A percentile compares a stretch with the other conserved stretches of the same genome.
Conservation (phyloP, 2,888 invertebrate genomes). For the Campaea margaritaria region DNA sequence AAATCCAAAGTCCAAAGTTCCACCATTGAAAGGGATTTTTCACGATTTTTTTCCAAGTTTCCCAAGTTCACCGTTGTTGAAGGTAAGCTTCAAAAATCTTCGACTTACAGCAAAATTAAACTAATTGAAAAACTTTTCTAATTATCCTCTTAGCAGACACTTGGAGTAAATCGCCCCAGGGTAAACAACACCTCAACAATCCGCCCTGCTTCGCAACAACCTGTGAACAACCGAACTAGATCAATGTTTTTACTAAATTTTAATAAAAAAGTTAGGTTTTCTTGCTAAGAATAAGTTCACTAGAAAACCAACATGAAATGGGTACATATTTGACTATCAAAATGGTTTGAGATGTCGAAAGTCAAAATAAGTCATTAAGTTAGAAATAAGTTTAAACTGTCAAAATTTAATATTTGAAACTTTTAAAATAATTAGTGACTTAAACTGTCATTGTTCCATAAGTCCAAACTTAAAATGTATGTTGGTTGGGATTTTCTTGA, state of each 20-base stretch:
- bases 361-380: too few species aligned
- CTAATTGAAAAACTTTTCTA: constrained; percentile 85
- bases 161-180: constrained; percentile 83
- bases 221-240: constrained; percentile 12
- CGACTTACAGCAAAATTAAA: constrained; percentile 80
- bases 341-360: too few species aligned
- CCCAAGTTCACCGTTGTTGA: constrained; percentile 56
- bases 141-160: constrained; percentile 84
- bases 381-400: too few species aligned
- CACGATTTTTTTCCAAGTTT: constrained; percentile 39
- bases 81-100: constrained; percentile 79
- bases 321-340: too few species aligned
- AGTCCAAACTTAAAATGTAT: too few species aligned
- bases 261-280: not conserved
- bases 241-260: not conserved
- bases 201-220: constrained; percentile 11
- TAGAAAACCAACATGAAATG: too few species aligned
- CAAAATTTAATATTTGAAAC: too few species aligned
- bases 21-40: constrained; percentile 15
- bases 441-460: too few species aligned
- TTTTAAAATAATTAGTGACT: too few species aligned
- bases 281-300: too few species aligned
- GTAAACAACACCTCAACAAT: constrained; percentile 83
- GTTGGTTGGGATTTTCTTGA: too few species aligned
- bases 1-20: constrained; percentile 18